Evolutionary conservation across 1,140 invertebrate genomes (phyloP).

Genomic region (Fragariocoptes setiger): DNA sequence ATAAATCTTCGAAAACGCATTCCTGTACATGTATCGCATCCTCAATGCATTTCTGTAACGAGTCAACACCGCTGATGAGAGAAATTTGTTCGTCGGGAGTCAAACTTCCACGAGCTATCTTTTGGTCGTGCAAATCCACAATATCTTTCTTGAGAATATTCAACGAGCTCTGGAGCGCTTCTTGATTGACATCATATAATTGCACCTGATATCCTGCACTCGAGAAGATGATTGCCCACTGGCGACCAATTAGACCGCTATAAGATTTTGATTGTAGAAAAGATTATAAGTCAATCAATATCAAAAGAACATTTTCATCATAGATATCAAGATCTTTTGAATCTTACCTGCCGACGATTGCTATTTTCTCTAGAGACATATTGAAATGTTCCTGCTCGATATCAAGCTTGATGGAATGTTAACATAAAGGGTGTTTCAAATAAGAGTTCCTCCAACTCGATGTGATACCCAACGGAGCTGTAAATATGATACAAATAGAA

Average conservation of each 20-base stretch:
- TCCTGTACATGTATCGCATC: slow-evolving; percentile 37
- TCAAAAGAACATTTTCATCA: background rate
- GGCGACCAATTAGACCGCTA: slow-evolving; percentile 66
- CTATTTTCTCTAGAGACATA: slow-evolving; percentile 1
- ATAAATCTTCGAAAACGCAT: slow-evolving; percentile 60
- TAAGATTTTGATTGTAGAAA: slow-evolving; percentile 13
- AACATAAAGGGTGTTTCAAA: no score
- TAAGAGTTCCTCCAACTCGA: no score
- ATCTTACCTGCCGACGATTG: slow-evolving; percentile 5
- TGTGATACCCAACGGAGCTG: no score
- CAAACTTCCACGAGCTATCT: slow-evolving; percentile 35
- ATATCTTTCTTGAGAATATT: slow-evolving; percentile 38
- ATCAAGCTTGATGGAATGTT: no score
- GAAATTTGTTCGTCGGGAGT: slow-evolving; percentile 35
- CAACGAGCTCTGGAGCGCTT: slow-evolving; percentile 32
- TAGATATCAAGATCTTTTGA: background rate
- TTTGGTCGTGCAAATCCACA: slow-evolving; percentile 29
- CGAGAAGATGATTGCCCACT: slow-evolving; percentile 82
- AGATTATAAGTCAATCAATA: background rate
- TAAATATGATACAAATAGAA: no score
- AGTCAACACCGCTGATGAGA: slow-evolving; percentile 25
- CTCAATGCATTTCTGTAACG: slow-evolving; percentile 15
- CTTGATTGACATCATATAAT: slow-evolving; percentile 43
- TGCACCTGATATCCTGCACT: slow-evolving; percentile 54
- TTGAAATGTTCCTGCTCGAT: no score